Evolutionary conservation across 2,888 invertebrate species (phyloP), one percentile per base, ranked within the genome.

Genomic region (Pterobdella sp.): DNA sequence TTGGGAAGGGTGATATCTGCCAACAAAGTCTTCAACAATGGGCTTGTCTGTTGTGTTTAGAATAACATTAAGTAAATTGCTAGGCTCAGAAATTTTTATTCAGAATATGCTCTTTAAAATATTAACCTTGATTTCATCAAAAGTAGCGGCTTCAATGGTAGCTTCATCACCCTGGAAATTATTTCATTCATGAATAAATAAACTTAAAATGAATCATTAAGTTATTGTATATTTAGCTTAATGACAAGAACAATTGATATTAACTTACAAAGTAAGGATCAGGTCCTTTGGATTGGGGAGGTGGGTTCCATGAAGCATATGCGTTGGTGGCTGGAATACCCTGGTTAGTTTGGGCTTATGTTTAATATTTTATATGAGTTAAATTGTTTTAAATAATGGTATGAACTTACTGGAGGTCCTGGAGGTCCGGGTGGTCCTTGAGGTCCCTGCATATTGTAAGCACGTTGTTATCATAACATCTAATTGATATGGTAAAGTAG

Each of bases 351-450:
- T 10, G n/a, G 35, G 22, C 22, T 22, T 14, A 42, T 14, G 10
- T 7, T 42, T 42, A 42, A 42, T 42, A 22, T 42, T 14, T 42
- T 42, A 22, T 42, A 42, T 42, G 7, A 14, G 7, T 7, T 7
- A 14, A 14, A 18, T 42, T 7, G 42, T 42, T 18, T 7, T 42
- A 42, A 42, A 42, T 56, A 56, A 3, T 56, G 4, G 60, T 56
- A 3, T 22, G 14, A 56, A 18, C 71, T 71, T 1, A 71, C 76
- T n/a, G 76, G 75, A 26, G 75, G 75, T 65, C 76, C 88, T 10
- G 87, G 86, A 64, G 85, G 81, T 64, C 88, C 88, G 18, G 82
- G 79, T 18, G 79, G 75, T 72, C 85, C 85, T 42, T 81, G 78
- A 22, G 80, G 75, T 35, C 84, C 84, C 81, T 83, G 74, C 68